These are phyloP conservation scores for Pantherophis alleghaniensis DNA, from an alignment of 2,797 vertebrate genomes.

Conservation along the genomic window DNA sequence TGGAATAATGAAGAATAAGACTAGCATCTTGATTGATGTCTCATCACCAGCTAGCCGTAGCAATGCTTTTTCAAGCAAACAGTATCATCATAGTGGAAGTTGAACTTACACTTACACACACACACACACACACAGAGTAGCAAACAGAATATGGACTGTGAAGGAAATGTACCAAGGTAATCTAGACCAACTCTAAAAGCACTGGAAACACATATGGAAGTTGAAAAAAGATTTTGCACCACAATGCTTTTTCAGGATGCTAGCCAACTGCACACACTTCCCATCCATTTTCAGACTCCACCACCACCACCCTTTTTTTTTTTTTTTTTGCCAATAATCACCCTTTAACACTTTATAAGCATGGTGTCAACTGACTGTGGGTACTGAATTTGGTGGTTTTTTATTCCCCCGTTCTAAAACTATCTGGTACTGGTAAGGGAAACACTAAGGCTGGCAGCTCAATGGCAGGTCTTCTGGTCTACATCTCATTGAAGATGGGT, in stretches of 20 bases:
- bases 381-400: background rate
- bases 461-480: background rate
- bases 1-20: background rate
- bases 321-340: background rate
- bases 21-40: background rate
- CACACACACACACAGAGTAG: background rate
- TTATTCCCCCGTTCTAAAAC: background rate
- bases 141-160: background rate
- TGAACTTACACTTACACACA: background rate
- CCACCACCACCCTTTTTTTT: background rate
- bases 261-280: background rate
- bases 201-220: background rate
- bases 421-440: background rate
- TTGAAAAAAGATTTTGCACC: background rate
- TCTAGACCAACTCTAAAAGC: background rate
- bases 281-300: background rate
- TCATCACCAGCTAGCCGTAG: background rate
- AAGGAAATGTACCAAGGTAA: background rate
- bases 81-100: background rate
- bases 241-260: background rate
- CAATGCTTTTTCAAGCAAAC: background rate
- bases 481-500: background rate
- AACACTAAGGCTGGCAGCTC: background rate
- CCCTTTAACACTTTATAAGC: background rate
- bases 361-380: background rate